phyloP scores from a whole-genome alignment of 1,140 invertebrate genomes.

The Temnothorax longispinosus region DNA sequence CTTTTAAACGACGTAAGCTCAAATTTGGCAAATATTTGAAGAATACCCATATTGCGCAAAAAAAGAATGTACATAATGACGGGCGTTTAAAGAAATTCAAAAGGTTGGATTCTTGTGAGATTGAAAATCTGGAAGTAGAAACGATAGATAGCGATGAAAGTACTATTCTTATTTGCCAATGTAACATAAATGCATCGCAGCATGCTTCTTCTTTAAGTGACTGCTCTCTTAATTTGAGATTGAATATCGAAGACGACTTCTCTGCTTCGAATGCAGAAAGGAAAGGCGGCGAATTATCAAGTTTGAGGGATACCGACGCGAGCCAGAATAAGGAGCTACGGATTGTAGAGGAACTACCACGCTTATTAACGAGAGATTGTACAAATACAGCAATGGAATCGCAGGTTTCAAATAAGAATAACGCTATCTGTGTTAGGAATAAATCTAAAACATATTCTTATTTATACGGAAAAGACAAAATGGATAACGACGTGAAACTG shows the following conservation, averaged over 20 bases:
- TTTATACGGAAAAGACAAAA: neutral
- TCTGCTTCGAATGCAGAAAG: neutral
- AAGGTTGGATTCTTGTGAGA: neutral
- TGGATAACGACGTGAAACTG: neutral
- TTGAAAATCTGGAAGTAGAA: neutral
- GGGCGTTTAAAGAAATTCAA: neutral
- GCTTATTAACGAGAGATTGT: neutral
- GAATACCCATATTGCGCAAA: neutral
- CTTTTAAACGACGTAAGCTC: neutral
- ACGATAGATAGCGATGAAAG: conserved; percentile 61
- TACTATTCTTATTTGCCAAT: conserved; percentile 68
- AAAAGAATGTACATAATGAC: neutral
- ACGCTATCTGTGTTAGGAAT: neutral
- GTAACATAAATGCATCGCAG: neutral
- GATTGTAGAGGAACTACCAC: neutral
- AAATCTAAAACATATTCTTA: neutral
- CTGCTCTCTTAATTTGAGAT: neutral
- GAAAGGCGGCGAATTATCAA: neutral
- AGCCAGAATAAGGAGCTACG: neutral
- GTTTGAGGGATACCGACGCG: neutral
- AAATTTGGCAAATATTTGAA: neutral
- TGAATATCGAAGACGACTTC: neutral
- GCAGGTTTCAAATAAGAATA: neutral
- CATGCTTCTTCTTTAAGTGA: neutral
- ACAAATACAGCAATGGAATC: neutral